Evolutionary conservation across 1,140 invertebrate genomes (phyloP).

Genomic region (Drosophila equinoxialis): DNA sequence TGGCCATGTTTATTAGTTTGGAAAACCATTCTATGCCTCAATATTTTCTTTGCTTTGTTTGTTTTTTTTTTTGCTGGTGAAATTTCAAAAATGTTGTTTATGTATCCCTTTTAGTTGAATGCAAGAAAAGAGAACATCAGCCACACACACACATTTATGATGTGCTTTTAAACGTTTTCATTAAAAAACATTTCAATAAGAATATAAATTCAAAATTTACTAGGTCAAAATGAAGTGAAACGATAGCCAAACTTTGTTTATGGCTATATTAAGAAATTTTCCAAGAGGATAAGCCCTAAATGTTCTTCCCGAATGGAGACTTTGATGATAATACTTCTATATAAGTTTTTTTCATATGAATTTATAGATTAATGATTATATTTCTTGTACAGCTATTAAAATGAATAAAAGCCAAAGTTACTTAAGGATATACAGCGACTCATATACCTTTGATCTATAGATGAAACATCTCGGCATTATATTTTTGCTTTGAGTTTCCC

Average conservation of each 20-base stretch:
- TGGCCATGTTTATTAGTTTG: conserved; percentile 50
- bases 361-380: too few relatives aligned
- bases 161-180: conserved; percentile 77
- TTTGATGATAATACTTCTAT: too few relatives aligned
- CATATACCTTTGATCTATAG: too few relatives aligned
- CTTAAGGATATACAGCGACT: too few relatives aligned
- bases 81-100: conserved; percentile 68
- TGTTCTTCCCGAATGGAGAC: too few relatives aligned
- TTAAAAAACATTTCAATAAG: conserved; percentile 71
- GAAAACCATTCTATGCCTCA: conserved; percentile 62
- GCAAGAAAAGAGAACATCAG: background rate
- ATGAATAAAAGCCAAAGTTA: too few relatives aligned
- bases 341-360: too few relatives aligned
- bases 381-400: too few relatives aligned
- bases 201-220: conserved; percentile 70
- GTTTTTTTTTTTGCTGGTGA: conserved; percentile 28
- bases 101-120: conserved; percentile 58
- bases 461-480: too few relatives aligned
- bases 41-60: conserved; percentile 42
- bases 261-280: conserved; percentile 22
- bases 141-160: conserved; percentile 56
- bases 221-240: conserved; percentile 53
- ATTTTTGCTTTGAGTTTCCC: background rate
- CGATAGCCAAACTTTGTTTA: background rate
- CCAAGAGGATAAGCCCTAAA: background rate